These are phyloP conservation scores for Metopolophium dirhodum DNA, from an alignment of 1,140 invertebrate species.

Conservation along the genomic window DNA sequence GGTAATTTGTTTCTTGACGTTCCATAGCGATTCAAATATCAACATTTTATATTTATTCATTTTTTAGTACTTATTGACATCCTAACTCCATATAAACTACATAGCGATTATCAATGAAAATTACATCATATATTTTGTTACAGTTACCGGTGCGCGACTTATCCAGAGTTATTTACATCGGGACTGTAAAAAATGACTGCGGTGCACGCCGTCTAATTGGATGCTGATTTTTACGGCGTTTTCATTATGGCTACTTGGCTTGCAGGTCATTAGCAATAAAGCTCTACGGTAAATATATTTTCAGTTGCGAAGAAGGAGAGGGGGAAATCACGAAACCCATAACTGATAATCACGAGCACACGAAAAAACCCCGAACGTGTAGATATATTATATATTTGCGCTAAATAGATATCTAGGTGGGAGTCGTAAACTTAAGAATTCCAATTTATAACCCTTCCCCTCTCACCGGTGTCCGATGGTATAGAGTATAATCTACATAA, in stretches of 20 bases:
- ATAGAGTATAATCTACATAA: background rate
- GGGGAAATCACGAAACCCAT: conserved; percentile 31
- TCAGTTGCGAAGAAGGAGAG: too few relatives aligned
- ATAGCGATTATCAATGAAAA: too few relatives aligned
- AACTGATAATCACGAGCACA: background rate
- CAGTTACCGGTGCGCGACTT: background rate
- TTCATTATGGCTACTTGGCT: conserved; percentile 9
- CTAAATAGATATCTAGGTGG: too few relatives aligned
- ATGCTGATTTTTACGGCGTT: conserved; percentile 15
- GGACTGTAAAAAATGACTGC: background rate
- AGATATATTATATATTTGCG: background rate
- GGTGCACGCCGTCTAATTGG: conserved; percentile 17
- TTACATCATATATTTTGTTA: background rate
- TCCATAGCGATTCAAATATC: too few relatives aligned
- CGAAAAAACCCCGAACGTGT: background rate
- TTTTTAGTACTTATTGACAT: too few relatives aligned
- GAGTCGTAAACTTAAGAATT: conserved; percentile 50
- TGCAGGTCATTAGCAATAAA: conserved; percentile 39
- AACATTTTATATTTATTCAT: too few relatives aligned
- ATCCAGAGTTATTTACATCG: background rate
- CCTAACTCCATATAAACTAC: background rate
- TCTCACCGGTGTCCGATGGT: background rate
- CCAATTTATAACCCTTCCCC: background rate
- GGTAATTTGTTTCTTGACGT: too few relatives aligned
- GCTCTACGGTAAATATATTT: conserved; percentile 14